A percentile compares a stretch with the other conserved stretches of the same genome.
phyloP scores from a whole-genome alignment of 1,140 invertebrate genomes.

The Telenomus remus region DNA sequence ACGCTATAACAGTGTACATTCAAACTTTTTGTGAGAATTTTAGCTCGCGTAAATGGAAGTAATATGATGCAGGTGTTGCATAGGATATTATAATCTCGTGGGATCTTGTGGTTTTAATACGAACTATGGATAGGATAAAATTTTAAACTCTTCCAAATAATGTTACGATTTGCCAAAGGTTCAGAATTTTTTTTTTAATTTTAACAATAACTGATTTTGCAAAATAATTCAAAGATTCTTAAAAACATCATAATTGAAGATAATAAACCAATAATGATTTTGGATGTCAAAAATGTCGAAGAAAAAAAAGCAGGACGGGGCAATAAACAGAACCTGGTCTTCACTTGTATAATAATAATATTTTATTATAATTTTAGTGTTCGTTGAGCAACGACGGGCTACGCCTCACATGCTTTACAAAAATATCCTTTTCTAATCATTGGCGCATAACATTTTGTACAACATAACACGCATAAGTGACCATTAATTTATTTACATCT shows the following conservation, averaged over 20 bases:
- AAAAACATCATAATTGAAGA: too few relatives aligned
- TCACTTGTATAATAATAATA: slow-evolving; percentile 16
- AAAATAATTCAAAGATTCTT: too few relatives aligned
- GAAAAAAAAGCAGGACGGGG: neutral
- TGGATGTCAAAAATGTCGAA: neutral
- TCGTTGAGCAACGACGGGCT: slow-evolving; percentile 32
- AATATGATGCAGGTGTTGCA: slow-evolving; percentile 40
- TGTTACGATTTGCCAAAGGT: slow-evolving; percentile 9
- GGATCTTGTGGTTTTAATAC: slow-evolving; percentile 32
- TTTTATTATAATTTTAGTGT: slow-evolving; percentile 28
- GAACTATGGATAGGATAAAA: slow-evolving; percentile 29
- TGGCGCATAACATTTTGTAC: slow-evolving; percentile 51
- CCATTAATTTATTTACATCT: slow-evolving; percentile 53
- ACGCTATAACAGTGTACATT: too few relatives aligned
- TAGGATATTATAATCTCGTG: slow-evolving; percentile 41
- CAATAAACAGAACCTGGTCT: neutral
- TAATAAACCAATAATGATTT: too few relatives aligned
- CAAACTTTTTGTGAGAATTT: slow-evolving; percentile 18
- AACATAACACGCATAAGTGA: slow-evolving; percentile 46
- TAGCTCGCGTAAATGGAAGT: slow-evolving; percentile 28
- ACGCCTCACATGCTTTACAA: slow-evolving; percentile 38
- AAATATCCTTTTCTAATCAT: slow-evolving; percentile 44
- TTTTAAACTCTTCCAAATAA: slow-evolving; percentile 11
- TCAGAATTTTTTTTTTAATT: too few relatives aligned
- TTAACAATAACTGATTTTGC: too few relatives aligned